A percentile compares a stretch with the other conserved stretches of the same genome.
phyloP scores from a whole-genome alignment of 2,113 vertebrate species.

The Hippotragus niger region DNA sequence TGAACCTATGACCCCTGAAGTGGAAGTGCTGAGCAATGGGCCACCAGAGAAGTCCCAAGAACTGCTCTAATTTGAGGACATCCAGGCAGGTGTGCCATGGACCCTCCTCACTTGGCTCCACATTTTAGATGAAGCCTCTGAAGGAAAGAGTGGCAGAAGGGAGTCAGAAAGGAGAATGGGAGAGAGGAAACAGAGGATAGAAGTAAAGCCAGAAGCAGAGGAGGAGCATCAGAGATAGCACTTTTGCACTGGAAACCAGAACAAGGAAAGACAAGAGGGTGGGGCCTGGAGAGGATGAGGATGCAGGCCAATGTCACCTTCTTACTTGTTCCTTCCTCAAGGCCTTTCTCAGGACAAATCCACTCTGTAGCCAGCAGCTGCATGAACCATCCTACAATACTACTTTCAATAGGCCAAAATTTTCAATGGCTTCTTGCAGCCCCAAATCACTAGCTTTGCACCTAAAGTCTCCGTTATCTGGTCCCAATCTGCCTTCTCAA shows the following conservation, averaged over 20 bases:
- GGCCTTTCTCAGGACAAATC: not conserved
- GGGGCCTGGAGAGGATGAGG: not conserved
- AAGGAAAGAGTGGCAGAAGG: not conserved
- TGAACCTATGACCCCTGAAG: not conserved
- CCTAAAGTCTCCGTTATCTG: not conserved
- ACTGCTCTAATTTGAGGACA: not conserved
- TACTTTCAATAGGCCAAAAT: not conserved
- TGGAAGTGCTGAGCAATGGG: not conserved
- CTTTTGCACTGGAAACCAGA: not conserved
- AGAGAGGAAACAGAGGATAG: not conserved
- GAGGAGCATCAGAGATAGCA: not conserved
- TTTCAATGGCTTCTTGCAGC: not conserved
- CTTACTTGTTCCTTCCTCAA: not conserved
- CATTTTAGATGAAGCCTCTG: not conserved
- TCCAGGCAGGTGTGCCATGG: not conserved
- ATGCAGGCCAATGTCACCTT: not conserved
- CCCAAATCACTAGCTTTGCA: not conserved
- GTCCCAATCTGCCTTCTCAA: not conserved
- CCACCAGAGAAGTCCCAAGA: not conserved
- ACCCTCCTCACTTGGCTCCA: not conserved
- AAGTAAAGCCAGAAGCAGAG: not conserved
- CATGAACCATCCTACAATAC: not conserved
- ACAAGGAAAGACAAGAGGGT: not conserved
- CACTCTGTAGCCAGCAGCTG: not conserved
- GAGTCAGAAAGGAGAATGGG: not conserved